Percentiles rank a stretch among this genome's conserved stretches.
Evolutionary conservation across 1,140 invertebrate species (phyloP).

Genomic region (Melipona quadrifasciata): DNA sequence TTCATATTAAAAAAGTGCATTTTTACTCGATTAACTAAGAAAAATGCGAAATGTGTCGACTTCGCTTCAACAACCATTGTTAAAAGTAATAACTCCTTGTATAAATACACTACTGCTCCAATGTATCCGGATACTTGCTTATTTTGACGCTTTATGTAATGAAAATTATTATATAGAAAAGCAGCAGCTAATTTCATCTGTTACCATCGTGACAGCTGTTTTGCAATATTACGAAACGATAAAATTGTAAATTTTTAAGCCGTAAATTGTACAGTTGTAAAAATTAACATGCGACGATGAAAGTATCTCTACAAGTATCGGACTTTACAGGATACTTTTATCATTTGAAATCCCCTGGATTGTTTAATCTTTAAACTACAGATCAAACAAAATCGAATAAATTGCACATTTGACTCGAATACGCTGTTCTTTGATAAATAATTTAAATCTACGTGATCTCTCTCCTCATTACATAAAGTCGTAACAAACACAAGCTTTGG

Average conservation of each 20-base stretch:
- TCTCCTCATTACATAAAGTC: background rate
- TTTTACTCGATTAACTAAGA: background rate
- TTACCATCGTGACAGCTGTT: background rate
- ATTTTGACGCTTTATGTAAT: background rate
- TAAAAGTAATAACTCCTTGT: background rate
- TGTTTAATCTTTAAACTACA: background rate
- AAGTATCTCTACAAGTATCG: too few species aligned
- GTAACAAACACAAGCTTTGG: background rate
- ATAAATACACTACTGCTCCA: background rate
- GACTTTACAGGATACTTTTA: background rate
- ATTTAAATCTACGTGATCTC: background rate
- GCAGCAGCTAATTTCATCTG: background rate
- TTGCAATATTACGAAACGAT: background rate
- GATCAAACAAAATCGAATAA: background rate
- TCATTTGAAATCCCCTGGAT: background rate
- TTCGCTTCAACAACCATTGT: conserved; percentile 1
- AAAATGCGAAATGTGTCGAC: background rate
- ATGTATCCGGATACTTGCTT: background rate
- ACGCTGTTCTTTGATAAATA: background rate
- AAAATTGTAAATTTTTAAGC: background rate
- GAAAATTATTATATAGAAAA: background rate
- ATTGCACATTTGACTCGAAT: background rate
- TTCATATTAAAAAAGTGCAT: background rate
- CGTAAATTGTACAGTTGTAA: background rate
- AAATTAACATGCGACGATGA: background rate